Percentiles rank a stretch among this genome's conserved stretches.
phyloP scores from a whole-genome alignment of 2,888 invertebrate genomes.

The Epistrophella euchroma region DNA sequence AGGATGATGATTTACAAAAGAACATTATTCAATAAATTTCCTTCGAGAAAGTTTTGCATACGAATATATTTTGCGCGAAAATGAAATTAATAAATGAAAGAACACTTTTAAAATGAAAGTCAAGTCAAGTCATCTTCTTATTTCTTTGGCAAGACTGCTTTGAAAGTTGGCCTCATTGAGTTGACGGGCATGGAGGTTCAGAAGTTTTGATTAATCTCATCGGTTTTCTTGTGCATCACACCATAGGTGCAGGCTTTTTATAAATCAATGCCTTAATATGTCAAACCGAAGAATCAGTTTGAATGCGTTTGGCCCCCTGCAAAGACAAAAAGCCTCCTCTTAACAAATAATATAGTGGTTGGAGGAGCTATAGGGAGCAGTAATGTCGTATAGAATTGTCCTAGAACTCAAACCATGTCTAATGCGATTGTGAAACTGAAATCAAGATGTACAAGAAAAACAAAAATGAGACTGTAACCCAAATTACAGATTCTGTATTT shows the following conservation, averaged over 20 bases:
- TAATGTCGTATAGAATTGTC: conserved; percentile 55
- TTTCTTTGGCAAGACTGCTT: neutral
- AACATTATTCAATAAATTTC: conserved; percentile 38
- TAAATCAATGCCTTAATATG: conserved; percentile 28
- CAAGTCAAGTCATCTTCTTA: neutral
- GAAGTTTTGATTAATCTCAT: conserved; percentile 54
- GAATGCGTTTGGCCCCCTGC: neutral
- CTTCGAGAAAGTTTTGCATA: conserved; percentile 39
- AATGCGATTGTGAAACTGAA: conserved; percentile 52
- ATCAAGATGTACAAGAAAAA: conserved; percentile 7
- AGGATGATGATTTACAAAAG: conserved; percentile 49
- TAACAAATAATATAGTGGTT: neutral
- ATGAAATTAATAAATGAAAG: conserved; percentile 59
- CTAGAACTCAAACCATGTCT: conserved; percentile 60
- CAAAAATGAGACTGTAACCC: conserved; percentile 63
- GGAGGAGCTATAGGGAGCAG: conserved; percentile 2
- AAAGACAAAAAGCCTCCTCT: conserved; percentile 25
- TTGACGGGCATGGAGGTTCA: conserved; percentile 16
- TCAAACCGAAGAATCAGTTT: conserved; percentile 23
- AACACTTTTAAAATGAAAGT: conserved; percentile 43
- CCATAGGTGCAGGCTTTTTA: neutral
- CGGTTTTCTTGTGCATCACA: conserved; percentile 17
- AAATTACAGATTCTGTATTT: conserved; percentile 48
- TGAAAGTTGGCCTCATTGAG: conserved; percentile 32
- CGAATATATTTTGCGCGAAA: conserved; percentile 46